These are phyloP conservation scores for Protula sp. DNA, from an alignment of 2,888 invertebrate genomes.

Conservation along the genomic window DNA sequence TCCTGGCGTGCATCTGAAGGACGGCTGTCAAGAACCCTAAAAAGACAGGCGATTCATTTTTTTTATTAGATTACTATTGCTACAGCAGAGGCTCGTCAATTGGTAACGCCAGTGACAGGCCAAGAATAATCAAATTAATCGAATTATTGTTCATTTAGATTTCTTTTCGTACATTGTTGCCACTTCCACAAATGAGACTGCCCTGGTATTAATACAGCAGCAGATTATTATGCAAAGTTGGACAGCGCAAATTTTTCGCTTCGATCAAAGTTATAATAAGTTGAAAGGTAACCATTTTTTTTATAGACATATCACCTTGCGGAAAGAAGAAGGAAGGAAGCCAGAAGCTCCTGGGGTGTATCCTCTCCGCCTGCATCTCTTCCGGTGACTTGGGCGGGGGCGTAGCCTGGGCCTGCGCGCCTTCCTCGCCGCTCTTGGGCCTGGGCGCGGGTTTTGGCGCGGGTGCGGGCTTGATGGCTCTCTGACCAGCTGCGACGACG, in stretches of 20 bases:
- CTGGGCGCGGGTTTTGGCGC: conserved; percentile 7
- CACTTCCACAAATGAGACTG: background rate
- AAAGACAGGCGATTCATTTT: conserved; percentile 7
- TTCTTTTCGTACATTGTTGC: background rate
- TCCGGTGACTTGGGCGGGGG: background rate
- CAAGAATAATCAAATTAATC: too few species aligned
- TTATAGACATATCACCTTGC: too few species aligned
- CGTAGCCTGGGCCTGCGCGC: background rate
- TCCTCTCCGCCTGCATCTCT: conserved; percentile 17
- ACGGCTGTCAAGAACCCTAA: conserved; percentile 53
- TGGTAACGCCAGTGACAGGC: too few species aligned
- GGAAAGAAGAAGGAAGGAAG: conserved; percentile 53
- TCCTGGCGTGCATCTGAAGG: conserved; percentile 52
- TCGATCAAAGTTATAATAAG: too few species aligned
- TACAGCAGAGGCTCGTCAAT: too few species aligned
- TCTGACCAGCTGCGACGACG: conserved; percentile 35
- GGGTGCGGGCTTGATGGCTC: conserved; percentile 27
- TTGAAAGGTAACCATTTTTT: too few species aligned
- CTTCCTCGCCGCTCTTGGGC: conserved; percentile 8
- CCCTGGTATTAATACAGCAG: too few species aligned
- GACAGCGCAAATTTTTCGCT: too few species aligned
- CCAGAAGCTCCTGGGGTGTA: conserved; percentile 47
- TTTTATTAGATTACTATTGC: background rate
- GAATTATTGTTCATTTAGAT: too few species aligned
- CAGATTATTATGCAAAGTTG: too few species aligned